A percentile compares a stretch with the other conserved stretches of the same genome.
Evolutionary conservation across 1,140 invertebrate species (phyloP).

Genomic region (Diorhabda elongata): DNA sequence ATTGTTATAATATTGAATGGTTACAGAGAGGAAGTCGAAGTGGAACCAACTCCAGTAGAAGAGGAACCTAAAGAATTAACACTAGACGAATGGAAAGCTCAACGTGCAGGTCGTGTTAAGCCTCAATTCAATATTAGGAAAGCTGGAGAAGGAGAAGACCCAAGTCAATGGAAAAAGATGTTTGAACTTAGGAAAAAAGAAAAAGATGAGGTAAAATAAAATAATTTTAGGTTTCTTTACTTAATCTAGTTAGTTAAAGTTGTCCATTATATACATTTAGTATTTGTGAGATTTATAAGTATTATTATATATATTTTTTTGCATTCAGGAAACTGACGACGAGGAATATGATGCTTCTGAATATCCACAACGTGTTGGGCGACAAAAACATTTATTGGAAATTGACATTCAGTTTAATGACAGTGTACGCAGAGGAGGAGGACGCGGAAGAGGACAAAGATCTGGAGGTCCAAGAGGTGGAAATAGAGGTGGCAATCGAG

Average conservation of each 20-base stretch:
- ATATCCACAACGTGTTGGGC: slow-evolving; percentile 81
- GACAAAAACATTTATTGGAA: slow-evolving; percentile 80
- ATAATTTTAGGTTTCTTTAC: background rate
- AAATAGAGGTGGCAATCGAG: slow-evolving; percentile 33
- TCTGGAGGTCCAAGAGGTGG: slow-evolving; percentile 39
- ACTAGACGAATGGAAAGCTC: slow-evolving; percentile 84
- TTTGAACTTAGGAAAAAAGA: slow-evolving; percentile 79
- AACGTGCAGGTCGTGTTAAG: slow-evolving; percentile 66
- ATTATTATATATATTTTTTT: slow-evolving; percentile 1
- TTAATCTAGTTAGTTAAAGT: no score
- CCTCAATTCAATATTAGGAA: slow-evolving; percentile 87
- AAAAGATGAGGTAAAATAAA: slow-evolving; percentile 62
- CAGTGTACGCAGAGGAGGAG: slow-evolving; percentile 64
- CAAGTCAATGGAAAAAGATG: slow-evolving; percentile 89
- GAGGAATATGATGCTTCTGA: slow-evolving; percentile 74
- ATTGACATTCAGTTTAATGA: slow-evolving; percentile 89
- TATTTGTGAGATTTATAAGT: no score
- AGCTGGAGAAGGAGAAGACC: slow-evolving; percentile 87
- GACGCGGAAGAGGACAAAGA: slow-evolving; percentile 56
- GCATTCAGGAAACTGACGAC: slow-evolving; percentile 47
- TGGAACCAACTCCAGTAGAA: slow-evolving; percentile 55
- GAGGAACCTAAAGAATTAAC: slow-evolving; percentile 78
- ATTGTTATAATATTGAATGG: background rate
- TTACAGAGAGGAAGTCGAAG: slow-evolving; percentile 46
- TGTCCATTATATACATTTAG: no score